phyloP scores from a whole-genome alignment of 1,140 invertebrate species.

The Camponotus vicinus region DNA sequence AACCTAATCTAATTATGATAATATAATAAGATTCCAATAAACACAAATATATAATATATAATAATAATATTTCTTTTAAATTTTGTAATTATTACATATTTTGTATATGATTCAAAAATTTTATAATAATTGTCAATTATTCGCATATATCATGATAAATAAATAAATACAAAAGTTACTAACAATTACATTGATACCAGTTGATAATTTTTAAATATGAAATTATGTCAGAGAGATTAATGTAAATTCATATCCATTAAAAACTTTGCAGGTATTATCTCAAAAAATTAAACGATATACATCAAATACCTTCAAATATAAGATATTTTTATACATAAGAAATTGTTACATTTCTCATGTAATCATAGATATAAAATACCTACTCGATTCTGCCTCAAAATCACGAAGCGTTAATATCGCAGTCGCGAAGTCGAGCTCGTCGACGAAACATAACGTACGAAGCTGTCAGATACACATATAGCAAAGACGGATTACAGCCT shows the following conservation, averaged over 20 bases:
- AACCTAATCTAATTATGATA: neutral
- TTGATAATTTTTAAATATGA: neutral
- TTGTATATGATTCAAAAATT: neutral
- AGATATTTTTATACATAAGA: neutral
- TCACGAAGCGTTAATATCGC: neutral
- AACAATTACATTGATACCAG: neutral
- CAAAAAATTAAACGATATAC: neutral
- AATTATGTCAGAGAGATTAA: neutral
- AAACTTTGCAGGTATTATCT: neutral
- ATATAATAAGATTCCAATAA: neutral
- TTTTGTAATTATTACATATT: neutral
- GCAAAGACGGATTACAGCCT: neutral
- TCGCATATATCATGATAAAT: neutral
- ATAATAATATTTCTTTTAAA: neutral
- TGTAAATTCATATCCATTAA: neutral
- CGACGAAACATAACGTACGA: neutral
- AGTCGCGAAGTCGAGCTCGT: neutral
- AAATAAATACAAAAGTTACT: neutral
- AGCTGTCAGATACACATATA: neutral
- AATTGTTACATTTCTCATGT: neutral
- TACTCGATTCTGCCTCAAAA: neutral
- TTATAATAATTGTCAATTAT: neutral
- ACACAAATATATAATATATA: neutral
- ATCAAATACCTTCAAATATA: neutral
- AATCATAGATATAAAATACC: neutral